Evolutionary conservation across 1,140 invertebrate genomes (phyloP).

Genomic region (Cherax destructor): DNA sequence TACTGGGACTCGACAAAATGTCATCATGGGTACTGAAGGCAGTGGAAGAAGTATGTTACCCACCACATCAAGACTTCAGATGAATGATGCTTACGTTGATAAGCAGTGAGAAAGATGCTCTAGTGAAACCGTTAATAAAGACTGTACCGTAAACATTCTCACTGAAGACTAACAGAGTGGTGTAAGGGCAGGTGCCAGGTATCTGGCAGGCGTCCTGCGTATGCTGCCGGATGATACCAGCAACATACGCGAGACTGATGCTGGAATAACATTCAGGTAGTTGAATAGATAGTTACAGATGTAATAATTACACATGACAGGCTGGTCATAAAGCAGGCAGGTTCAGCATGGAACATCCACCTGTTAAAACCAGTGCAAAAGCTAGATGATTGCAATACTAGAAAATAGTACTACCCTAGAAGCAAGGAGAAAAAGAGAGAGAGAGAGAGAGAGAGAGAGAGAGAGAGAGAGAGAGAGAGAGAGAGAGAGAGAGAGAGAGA

Average conservation of each 20-base stretch:
- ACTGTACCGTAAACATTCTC: background rate
- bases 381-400: background rate
- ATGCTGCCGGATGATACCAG: background rate
- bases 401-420: background rate
- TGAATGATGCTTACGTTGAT: background rate
- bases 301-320: background rate
- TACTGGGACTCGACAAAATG: background rate
- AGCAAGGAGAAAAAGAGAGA: background rate
- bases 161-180: background rate
- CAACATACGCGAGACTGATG: background rate
- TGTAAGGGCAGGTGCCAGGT: background rate
- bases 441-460: background rate
- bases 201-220: too few relatives aligned
- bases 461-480: background rate
- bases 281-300: background rate
- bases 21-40: background rate
- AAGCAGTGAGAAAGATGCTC: background rate
- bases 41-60: background rate
- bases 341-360: background rate
- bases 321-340: background rate
- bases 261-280: background rate
- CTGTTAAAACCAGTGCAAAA: background rate
- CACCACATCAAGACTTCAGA: background rate
- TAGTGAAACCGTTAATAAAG: background rate
- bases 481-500: too few relatives aligned